These are phyloP conservation scores for Macaca mulatta DNA, from an alignment of 2,113 vertebrate species.

Conservation along the genomic window DNA sequence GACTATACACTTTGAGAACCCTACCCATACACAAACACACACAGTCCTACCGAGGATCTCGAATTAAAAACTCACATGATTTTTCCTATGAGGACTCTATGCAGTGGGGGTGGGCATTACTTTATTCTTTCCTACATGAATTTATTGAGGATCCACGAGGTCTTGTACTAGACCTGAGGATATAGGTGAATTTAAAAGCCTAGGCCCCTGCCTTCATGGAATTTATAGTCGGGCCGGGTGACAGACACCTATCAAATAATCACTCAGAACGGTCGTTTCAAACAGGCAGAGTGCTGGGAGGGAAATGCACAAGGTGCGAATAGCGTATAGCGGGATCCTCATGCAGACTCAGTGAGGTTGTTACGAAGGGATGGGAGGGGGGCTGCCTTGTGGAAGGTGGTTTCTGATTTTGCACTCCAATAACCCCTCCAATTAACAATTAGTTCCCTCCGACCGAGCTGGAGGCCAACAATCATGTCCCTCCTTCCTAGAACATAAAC, in stretches of 20 bases:
- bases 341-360: not conserved
- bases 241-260: not conserved
- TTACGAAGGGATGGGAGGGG: not conserved
- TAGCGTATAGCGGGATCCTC: not conserved
- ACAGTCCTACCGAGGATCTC: not conserved
- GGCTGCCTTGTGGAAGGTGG: not conserved
- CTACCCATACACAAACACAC: not conserved
- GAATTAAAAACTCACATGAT: not conserved
- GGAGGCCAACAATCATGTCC: not conserved
- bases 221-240: not conserved
- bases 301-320: not conserved
- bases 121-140: not conserved
- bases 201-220: not conserved
- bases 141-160: not conserved
- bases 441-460: not conserved
- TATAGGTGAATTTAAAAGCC: not conserved
- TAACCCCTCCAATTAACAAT: not conserved
- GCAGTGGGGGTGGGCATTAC: not conserved
- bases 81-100: not conserved
- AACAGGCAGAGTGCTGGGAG: not conserved
- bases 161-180: not conserved
- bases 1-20: not conserved
- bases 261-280: not conserved
- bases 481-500: not conserved
- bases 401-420: not conserved